A percentile compares a stretch with the other conserved stretches of the same genome.
Conservation (phyloP, 2,888 invertebrate species). For the Oligia latruncula region DNA sequence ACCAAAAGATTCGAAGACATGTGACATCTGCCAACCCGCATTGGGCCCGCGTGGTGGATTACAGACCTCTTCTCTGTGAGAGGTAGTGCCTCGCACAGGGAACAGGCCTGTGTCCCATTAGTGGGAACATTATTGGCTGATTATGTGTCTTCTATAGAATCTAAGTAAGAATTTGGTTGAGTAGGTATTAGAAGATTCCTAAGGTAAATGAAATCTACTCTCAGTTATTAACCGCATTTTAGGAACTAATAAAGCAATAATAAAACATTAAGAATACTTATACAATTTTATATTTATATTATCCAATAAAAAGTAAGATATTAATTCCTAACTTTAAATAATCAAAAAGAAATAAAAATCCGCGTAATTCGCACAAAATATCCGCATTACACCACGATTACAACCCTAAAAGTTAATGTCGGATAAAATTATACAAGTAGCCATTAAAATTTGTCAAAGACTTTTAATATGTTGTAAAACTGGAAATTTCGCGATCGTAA, state of each 20-base stretch:
- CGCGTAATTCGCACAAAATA: conserved; percentile 48
- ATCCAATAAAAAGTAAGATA: conserved; percentile 28
- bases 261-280: background rate
- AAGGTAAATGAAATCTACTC: background rate
- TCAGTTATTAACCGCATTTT: background rate
- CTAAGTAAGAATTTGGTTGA: too few species aligned
- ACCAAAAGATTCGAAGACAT: background rate
- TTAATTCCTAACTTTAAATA: conserved; percentile 32
- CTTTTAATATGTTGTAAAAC: conserved; percentile 74
- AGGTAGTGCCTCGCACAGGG: too few species aligned
- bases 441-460: conserved; percentile 72
- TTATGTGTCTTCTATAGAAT: too few species aligned
- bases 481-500: conserved; percentile 56
- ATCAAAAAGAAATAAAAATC: conserved; percentile 50
- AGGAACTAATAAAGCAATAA: background rate
- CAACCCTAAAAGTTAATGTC: conserved; percentile 69
- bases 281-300: background rate
- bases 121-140: too few species aligned
- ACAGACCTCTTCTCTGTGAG: too few species aligned
- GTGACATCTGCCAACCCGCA: background rate
- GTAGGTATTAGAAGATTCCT: too few species aligned
- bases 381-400: conserved; percentile 60
- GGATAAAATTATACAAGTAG: conserved; percentile 71
- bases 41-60: background rate
- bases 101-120: too few species aligned